These are phyloP conservation scores for Phasianus colchicus DNA, from an alignment of 2,113 vertebrate species.

Conservation along the genomic window DNA sequence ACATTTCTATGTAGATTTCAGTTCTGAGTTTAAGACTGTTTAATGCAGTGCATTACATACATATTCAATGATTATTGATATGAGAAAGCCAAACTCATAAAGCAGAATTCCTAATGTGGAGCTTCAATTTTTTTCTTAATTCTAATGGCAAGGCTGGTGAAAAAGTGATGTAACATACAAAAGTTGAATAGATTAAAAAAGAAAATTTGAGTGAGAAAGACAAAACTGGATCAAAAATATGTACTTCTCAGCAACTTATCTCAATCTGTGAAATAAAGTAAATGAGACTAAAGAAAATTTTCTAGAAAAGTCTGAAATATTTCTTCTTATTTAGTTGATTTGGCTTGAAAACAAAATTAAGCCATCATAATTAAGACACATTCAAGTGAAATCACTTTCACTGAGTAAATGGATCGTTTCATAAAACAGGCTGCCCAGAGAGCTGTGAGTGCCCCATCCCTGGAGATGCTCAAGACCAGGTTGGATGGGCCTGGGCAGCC, in stretches of 20 bases:
- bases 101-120: background rate
- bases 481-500: too few relatives aligned
- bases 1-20: background rate
- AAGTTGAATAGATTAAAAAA: background rate
- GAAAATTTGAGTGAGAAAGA: background rate
- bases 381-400: background rate
- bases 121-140: background rate
- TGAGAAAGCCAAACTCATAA: background rate
- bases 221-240: background rate
- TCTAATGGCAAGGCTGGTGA: background rate
- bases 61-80: background rate
- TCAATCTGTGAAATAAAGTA: background rate
- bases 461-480: too few relatives aligned
- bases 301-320: background rate
- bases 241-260: background rate
- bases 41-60: background rate
- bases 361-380: background rate
- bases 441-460: background rate
- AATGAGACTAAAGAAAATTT: background rate
- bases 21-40: background rate
- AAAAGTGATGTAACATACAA: background rate
- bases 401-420: background rate
- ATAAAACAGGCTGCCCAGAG: background rate
- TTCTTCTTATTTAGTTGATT: background rate
- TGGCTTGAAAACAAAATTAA: background rate